Conservation (phyloP, 2,113 vertebrate species). For the Hippocampus abdominalis region DNA sequence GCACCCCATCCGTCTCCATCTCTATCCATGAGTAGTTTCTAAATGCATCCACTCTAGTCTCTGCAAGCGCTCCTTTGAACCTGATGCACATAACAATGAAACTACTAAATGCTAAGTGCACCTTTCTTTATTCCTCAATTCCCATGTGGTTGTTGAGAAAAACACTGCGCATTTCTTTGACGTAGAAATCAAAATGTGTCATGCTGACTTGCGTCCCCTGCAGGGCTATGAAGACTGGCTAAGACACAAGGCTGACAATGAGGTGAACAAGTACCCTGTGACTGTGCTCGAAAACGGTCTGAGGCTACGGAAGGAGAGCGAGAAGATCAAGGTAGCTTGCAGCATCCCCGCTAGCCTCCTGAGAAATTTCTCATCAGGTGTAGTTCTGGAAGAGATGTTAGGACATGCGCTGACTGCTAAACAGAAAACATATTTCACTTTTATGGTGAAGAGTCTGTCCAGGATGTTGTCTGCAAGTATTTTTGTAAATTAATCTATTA, state of each 20-base stretch:
- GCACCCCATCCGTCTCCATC: constrained; percentile 26
- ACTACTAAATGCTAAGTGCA: constrained; percentile 5
- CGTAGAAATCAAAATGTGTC: constrained; percentile 14
- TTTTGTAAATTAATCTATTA: background rate
- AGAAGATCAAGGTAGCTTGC: constrained; percentile 88
- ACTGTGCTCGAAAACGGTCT: constrained; percentile 81
- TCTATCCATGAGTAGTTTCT: constrained; percentile 35
- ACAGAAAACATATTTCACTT: constrained; percentile 20
- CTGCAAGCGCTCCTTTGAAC: constrained; percentile 18
- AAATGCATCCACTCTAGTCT: constrained; percentile 9
- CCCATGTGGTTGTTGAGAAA: background rate
- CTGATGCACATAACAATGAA: constrained; percentile 13
- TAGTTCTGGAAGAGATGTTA: constrained; percentile 3
- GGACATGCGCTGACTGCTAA: constrained; percentile 7
- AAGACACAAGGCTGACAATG: constrained; percentile 93
- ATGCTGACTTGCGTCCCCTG: constrained; percentile 12
- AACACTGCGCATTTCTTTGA: constrained; percentile 12
- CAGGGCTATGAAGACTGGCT: constrained; percentile 99
- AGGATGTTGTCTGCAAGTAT: constrained; percentile 4
- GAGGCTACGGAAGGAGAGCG: constrained; percentile 82
- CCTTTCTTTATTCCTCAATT: constrained; percentile 6
- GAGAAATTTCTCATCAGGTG: constrained; percentile 9
- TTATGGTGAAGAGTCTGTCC: background rate
- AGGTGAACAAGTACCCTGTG: constrained; percentile 92
- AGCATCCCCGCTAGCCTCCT: background rate